A percentile compares a stretch with the other conserved stretches of the same genome.
phyloP scores from a whole-genome alignment of 2,888 invertebrate species.

The Spodoptera littoralis region DNA sequence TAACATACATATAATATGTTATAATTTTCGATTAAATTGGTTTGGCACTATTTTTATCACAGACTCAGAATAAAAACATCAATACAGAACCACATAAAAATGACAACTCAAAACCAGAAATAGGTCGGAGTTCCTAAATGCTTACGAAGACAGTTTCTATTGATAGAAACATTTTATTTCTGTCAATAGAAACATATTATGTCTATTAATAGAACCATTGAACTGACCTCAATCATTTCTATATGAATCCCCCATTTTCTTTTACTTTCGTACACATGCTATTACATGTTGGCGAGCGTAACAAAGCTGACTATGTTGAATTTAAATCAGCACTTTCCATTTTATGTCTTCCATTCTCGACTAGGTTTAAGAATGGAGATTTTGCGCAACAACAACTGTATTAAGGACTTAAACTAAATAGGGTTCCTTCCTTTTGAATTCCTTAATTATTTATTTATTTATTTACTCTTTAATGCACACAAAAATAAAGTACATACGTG shows the following conservation, averaged over 20 bases:
- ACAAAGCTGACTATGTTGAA: slow-evolving; percentile 36
- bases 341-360: slow-evolving; percentile 20
- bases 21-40: too few species aligned
- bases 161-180: too few species aligned
- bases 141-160: slow-evolving; percentile 31
- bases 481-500: too few species aligned
- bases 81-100: too few species aligned
- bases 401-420: slow-evolving; percentile 17
- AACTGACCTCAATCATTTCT: slow-evolving; percentile 30
- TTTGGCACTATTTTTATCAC: too few species aligned
- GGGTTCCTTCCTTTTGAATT: slow-evolving; percentile 5
- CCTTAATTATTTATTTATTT: too few species aligned
- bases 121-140: slow-evolving; percentile 8
- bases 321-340: slow-evolving; percentile 35
- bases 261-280: slow-evolving; percentile 33
- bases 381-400: slow-evolving; percentile 24
- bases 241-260: slow-evolving; percentile 14
- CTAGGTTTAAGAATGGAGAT: slow-evolving; percentile 27
- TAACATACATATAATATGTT: too few species aligned
- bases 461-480: too few species aligned
- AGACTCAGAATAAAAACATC: slow-evolving; percentile 5
- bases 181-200: too few species aligned
- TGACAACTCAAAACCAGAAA: slow-evolving; percentile 13
- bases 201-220: slow-evolving; percentile 38
- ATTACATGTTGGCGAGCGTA: slow-evolving; percentile 25